Percentiles rank a stretch among this genome's conserved stretches.
Conservation (phyloP, 2,797 vertebrate species). For the Mus minutoides region DNA sequence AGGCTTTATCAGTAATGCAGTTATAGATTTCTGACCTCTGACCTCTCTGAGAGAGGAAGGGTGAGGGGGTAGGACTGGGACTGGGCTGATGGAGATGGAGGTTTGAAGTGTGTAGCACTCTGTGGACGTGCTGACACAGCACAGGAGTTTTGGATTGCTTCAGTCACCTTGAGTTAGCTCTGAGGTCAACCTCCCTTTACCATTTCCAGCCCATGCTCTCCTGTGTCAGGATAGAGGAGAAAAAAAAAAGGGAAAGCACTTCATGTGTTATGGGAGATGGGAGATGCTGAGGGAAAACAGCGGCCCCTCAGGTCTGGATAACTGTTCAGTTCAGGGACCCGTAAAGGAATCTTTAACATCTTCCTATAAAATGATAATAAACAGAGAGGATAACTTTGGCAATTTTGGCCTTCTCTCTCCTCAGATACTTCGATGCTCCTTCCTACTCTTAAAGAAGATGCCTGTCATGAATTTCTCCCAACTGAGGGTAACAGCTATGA, state of each 20-base stretch:
- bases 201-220: not conserved
- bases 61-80: not conserved
- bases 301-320: not conserved
- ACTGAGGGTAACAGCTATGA: fast-evolving
- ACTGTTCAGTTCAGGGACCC: not conserved
- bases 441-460: not conserved
- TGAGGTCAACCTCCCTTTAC: not conserved
- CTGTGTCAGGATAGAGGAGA: not conserved
- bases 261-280: not conserved
- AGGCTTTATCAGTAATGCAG: slow-evolving; percentile 13
- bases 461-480: not conserved
- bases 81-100: not conserved
- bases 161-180: not conserved
- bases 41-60: not conserved
- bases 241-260: not conserved
- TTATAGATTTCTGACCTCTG: not conserved
- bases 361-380: not conserved
- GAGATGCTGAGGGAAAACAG: not conserved
- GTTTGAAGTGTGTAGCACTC: not conserved
- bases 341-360: not conserved
- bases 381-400: not conserved
- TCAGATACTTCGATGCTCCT: not conserved
- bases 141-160: not conserved
- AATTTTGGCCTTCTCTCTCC: not conserved
- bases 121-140: not conserved